phyloP scores from a whole-genome alignment of 2,113 vertebrate species.

The Gulo gulo region DNA sequence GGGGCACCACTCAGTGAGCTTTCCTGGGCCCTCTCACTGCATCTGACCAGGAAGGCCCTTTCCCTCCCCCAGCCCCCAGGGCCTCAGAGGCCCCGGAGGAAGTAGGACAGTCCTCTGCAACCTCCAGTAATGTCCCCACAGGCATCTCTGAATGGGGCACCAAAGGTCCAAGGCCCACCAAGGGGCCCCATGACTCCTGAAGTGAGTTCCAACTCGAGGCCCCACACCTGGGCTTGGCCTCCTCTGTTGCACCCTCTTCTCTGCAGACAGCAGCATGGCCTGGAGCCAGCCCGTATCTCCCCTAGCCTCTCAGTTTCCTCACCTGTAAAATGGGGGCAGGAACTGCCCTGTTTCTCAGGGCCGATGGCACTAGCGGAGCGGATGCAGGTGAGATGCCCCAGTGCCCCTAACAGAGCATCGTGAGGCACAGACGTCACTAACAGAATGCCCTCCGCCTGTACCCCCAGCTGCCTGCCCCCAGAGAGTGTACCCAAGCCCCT shows the following conservation, averaged over 20 bases:
- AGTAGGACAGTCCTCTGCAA: not conserved
- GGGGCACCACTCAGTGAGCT: not conserved
- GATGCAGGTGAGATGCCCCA: rapidly evolving
- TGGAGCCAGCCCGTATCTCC: not conserved
- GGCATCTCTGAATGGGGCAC: not conserved
- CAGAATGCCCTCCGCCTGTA: not conserved
- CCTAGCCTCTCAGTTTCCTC: not conserved
- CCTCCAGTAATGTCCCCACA: not conserved
- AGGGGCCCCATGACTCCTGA: not conserved
- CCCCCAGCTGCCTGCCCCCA: not conserved
- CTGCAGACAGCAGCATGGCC: not conserved
- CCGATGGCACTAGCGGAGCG: not conserved
- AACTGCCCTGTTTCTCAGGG: not conserved
- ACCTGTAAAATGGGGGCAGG: not conserved
- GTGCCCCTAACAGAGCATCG: not conserved
- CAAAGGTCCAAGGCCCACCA: not conserved
- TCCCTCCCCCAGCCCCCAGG: not conserved
- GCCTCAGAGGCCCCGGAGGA: not conserved
- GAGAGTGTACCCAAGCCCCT: rapidly evolving
- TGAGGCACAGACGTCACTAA: not conserved
- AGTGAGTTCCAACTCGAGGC: not conserved
- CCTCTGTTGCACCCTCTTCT: not conserved
- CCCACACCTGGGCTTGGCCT: not conserved
- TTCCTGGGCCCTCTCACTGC: not conserved
- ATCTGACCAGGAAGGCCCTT: not conserved